Percentiles rank a stretch among this genome's conserved stretches.
phyloP scores from a whole-genome alignment of 2,113 vertebrate genomes.

The Cnemophilus loriae region DNA sequence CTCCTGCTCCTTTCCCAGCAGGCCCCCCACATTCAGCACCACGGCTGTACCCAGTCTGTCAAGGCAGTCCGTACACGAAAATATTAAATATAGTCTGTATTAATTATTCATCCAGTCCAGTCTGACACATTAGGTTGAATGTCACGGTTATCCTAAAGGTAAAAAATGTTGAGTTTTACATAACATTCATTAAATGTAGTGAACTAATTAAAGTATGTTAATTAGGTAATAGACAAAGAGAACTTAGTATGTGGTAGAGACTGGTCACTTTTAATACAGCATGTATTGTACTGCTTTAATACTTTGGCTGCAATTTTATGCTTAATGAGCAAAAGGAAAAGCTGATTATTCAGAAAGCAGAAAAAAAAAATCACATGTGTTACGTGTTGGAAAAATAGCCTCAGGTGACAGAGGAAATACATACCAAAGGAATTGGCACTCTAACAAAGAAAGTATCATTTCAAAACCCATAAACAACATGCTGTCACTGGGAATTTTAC shows the following conservation, averaged over 20 bases:
- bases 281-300: constrained; percentile 67
- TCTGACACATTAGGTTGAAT: constrained; percentile 62
- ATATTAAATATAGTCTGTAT: constrained; percentile 54
- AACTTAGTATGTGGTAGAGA: constrained; percentile 70
- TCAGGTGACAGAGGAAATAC: constrained; percentile 73
- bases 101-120: constrained; percentile 68
- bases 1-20: neutral
- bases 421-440: constrained; percentile 61
- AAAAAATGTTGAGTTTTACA: constrained; percentile 68
- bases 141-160: constrained; percentile 61
- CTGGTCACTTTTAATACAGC: constrained; percentile 72
- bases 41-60: neutral
- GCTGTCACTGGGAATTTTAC: constrained; percentile 39
- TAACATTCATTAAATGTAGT: constrained; percentile 70
- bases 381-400: constrained; percentile 74
- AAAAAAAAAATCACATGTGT: constrained; percentile 68
- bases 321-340: constrained; percentile 76
- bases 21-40: neutral
- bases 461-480: constrained; percentile 54
- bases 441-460: constrained; percentile 68
- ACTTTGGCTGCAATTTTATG: constrained; percentile 69
- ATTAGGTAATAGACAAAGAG: constrained; percentile 73
- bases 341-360: constrained; percentile 75
- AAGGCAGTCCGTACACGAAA: neutral
- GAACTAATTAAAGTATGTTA: constrained; percentile 78